Conservation (phyloP, 2,888 invertebrate species). For the Ellobium chinense region DNA sequence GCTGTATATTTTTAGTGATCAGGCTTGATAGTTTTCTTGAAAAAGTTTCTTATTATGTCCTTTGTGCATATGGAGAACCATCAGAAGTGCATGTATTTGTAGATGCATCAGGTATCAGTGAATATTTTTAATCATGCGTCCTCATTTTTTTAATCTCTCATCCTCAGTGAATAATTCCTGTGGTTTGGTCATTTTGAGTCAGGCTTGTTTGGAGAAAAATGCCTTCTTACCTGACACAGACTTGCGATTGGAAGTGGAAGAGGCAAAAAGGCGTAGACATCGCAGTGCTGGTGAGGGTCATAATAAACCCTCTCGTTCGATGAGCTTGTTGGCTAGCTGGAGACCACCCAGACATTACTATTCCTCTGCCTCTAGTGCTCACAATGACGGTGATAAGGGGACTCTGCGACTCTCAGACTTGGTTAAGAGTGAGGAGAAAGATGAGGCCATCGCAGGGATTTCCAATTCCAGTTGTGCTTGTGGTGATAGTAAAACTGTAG, state of each 20-base stretch:
- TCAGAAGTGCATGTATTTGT: too few species aligned
- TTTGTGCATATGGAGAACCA: too few species aligned
- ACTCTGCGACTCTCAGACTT: conserved; percentile 57
- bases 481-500: background rate
- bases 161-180: conserved; percentile 80
- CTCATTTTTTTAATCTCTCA: conserved; percentile 52
- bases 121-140: too few species aligned
- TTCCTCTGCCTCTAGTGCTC: background rate
- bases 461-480: background rate
- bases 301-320: conserved; percentile 58
- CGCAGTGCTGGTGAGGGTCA: conserved; percentile 75
- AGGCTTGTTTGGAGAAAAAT: conserved; percentile 62
- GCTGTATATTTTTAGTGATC: too few species aligned
- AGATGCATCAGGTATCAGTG: too few species aligned
- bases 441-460: background rate
- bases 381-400: conserved; percentile 21
- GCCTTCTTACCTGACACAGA: conserved; percentile 54
- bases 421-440: conserved; percentile 40
- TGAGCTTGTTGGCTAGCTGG: conserved; percentile 66
- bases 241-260: conserved; percentile 49
- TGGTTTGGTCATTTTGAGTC: conserved; percentile 81
- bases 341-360: conserved; percentile 47
- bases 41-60: too few species aligned
- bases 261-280: conserved; percentile 66
- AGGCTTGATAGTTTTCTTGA: too few species aligned